A percentile compares a stretch with the other conserved stretches of the same genome.
phyloP scores from a whole-genome alignment of 2,113 vertebrate species.

The Protomyctophum bolini region DNA sequence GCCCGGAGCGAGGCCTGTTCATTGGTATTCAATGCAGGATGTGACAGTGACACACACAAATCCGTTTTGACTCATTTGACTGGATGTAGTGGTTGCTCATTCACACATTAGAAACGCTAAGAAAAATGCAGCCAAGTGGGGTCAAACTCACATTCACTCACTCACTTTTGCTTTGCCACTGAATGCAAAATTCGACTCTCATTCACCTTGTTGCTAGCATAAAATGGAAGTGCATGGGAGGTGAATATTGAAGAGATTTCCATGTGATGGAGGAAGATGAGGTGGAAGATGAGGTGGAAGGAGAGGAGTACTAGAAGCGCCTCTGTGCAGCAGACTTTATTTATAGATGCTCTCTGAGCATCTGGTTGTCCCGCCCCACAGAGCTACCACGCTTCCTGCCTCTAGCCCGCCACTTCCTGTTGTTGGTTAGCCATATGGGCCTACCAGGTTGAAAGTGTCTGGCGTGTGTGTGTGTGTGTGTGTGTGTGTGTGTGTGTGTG shows the following conservation, averaged over 20 bases:
- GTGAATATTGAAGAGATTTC: conserved; percentile 26
- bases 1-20: no score
- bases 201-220: no score
- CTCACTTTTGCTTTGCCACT: no score
- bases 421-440: conserved; percentile 45
- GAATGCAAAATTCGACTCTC: no score
- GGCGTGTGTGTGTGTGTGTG: conserved; percentile 4
- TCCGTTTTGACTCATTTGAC: no score
- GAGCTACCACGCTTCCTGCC: conserved; percentile 57
- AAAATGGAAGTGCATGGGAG: no score
- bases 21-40: no score
- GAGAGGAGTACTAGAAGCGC: conserved; percentile 37
- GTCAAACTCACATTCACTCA: no score
- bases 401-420: conserved; percentile 66
- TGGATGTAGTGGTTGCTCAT: no score
- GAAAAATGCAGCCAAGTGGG: no score
- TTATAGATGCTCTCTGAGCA: conserved; percentile 46
- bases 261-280: conserved; percentile 37
- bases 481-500: conserved; percentile 1
- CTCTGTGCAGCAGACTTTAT: conserved; percentile 45
- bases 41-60: no score
- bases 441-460: conserved; percentile 33
- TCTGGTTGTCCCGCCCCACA: conserved; percentile 53
- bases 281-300: conserved; percentile 32
- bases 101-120: no score